Percentiles rank a stretch among this genome's conserved stretches.
phyloP scores from a whole-genome alignment of 2,113 vertebrate species.

The Prunella himalayana region DNA sequence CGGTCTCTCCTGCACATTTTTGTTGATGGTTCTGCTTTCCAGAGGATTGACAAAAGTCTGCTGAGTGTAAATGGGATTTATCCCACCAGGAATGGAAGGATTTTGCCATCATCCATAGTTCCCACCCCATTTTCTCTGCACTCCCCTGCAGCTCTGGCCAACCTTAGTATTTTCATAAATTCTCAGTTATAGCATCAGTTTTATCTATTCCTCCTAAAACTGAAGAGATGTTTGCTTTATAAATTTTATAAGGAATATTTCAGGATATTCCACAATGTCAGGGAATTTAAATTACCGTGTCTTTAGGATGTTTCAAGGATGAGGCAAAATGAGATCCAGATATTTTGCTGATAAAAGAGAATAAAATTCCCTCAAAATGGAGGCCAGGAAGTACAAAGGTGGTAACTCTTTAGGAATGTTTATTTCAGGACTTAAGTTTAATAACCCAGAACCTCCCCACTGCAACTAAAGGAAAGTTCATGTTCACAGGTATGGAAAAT shows the following conservation, averaged over 20 bases:
- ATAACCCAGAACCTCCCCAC: background rate
- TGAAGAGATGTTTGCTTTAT: background rate
- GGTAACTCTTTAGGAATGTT: background rate
- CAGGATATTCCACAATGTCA: accelerated
- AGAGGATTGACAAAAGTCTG: background rate
- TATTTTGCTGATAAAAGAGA: background rate
- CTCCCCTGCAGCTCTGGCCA: background rate
- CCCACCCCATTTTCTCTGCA: background rate
- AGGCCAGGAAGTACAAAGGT: background rate
- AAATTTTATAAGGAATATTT: background rate
- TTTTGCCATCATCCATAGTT: background rate
- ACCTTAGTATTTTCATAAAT: background rate
- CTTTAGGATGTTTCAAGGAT: background rate
- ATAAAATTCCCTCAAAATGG: background rate
- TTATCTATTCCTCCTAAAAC: background rate
- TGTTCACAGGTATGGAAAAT: background rate
- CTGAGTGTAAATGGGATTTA: background rate
- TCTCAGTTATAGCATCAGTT: accelerated
- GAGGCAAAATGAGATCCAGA: background rate
- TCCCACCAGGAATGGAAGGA: background rate
- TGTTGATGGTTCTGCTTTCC: background rate
- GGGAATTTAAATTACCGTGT: accelerated
- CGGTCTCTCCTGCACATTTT: background rate
- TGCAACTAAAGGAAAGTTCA: background rate
- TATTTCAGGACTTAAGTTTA: background rate